Base-by-base conservation (phyloP, 2,888 invertebrate genomes). In the Heliconius ethilla region DNA sequence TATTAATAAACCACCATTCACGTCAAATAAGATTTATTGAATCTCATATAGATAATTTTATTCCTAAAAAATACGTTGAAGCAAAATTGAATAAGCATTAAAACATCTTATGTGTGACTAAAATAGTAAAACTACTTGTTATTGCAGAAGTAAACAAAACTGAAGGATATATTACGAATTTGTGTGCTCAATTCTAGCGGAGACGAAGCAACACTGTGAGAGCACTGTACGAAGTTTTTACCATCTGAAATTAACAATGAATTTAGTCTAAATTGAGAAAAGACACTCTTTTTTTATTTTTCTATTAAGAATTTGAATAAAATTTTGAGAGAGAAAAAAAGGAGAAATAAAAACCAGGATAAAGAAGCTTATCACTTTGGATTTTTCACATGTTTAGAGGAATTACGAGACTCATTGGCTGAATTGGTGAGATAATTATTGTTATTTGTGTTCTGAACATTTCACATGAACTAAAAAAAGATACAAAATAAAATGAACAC, bases 161-260 rank as follows among this genome's bases (percentile, higher is more conserved):
- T 67, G 25, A 67, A 67, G 67, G 67, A 15, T 67, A 15, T 37
- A 15, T 37, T 13, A n/a, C 29, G 10, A 37, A 10, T n/a, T 40
- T 10, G 5, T 40, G n/a, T 9, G 25, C 18, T 40, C 25, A 7
- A 67, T 65, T 75, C 75, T 73, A 79, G 69, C 80, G 86, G 70
- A 90, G 86, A 74, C 90, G 85, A 25, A 93, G 87, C 59, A 94
- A 83, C 63, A 93, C 86, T 29, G 93, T 92, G 0, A 94, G 85
- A 33, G 92, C 93, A 78, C 91, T 92, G 84, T 94, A 93, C 1
- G 93, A 92, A 7, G 91, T 86, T 83, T 93, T 93, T 85, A 94
- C 89, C 85, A 93, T 84, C 94, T 93, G 90, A 67, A 91, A 92
- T 82, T 82, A 76, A 82, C 75, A 81, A 75, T 74, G 6, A 25